A percentile compares a stretch with the other conserved stretches of the same genome.
Evolutionary conservation across 2,113 vertebrate genomes (phyloP).

Genomic region (Panthera leo): DNA sequence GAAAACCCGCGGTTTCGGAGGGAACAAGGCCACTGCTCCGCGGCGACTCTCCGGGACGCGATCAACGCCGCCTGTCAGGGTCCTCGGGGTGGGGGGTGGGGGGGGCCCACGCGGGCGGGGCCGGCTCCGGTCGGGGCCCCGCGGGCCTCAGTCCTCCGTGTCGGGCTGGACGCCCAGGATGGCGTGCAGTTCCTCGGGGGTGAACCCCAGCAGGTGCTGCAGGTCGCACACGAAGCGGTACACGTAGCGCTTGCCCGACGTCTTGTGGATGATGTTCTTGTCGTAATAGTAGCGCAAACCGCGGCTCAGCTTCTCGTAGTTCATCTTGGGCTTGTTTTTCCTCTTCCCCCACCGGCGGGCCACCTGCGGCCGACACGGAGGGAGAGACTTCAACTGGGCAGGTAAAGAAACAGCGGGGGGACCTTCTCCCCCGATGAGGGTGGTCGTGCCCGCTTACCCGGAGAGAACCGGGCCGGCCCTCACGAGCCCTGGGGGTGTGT

Average conservation of each 20-base stretch:
- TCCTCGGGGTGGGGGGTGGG: constrained; percentile 34
- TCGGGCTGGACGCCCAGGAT: constrained; percentile 93
- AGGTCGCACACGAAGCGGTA: constrained; percentile 95
- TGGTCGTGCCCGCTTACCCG: rapidly evolving
- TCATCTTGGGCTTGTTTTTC: constrained; percentile 97
- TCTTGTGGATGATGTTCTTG: constrained; percentile 97
- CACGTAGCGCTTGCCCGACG: constrained; percentile 92
- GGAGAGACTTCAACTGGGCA: background rate
- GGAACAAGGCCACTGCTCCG: constrained; percentile 77
- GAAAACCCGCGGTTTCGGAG: background rate
- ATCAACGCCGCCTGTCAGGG: constrained; percentile 47
- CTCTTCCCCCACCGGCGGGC: constrained; percentile 92
- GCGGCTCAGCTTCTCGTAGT: constrained; percentile 94
- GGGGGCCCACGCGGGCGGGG: too few species aligned
- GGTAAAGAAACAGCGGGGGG: rapidly evolving
- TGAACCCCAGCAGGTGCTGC: constrained; percentile 91
- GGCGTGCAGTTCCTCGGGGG: constrained; percentile 90
- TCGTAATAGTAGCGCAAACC: constrained; percentile 94
- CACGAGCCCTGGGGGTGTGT: rapidly evolving
- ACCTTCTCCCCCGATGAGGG: rapidly evolving
- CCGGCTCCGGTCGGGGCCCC: constrained; percentile 1
- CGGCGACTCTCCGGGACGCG: constrained; percentile 4
- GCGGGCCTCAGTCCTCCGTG: constrained; percentile 89
- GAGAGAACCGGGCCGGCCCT: rapidly evolving
- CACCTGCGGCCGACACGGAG: constrained; percentile 68